Conservation (phyloP, 1,140 invertebrate species). For the Orchesella cincta region DNA sequence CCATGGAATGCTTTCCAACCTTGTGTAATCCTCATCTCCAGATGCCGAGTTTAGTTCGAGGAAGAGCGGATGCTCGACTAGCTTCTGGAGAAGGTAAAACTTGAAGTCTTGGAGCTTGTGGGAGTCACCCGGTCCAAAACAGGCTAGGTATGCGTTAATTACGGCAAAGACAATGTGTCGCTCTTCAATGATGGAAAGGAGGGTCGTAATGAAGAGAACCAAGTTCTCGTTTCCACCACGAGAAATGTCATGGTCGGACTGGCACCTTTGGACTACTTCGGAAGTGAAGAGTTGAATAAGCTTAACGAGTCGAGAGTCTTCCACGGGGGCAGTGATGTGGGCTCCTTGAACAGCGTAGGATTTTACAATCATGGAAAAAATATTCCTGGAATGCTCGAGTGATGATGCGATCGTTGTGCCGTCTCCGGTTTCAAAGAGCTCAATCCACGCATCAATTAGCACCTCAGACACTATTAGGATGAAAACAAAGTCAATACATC, state of each 20-base stretch:
- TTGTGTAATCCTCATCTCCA: slow-evolving; percentile 47
- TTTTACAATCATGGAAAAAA: slow-evolving; percentile 49
- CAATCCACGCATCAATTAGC: slow-evolving; percentile 48
- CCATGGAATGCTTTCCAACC: slow-evolving; percentile 47
- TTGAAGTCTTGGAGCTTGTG: slow-evolving; percentile 50
- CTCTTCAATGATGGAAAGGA: slow-evolving; percentile 43
- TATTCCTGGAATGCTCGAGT: slow-evolving; percentile 44
- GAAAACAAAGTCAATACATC: too few relatives aligned
- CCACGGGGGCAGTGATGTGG: slow-evolving; percentile 29
- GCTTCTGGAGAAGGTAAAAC: slow-evolving; percentile 42
- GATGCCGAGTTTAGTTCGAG: slow-evolving; percentile 44
- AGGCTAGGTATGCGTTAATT: slow-evolving; percentile 48
- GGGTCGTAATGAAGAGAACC: slow-evolving; percentile 36
- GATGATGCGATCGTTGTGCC: slow-evolving; percentile 48
- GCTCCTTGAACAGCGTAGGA: slow-evolving; percentile 50
- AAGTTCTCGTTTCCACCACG: slow-evolving; percentile 45
- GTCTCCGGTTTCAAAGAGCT: slow-evolving; percentile 50
- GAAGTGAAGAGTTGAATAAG: slow-evolving; percentile 45
- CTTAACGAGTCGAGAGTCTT: slow-evolving; percentile 48
- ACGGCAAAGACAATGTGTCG: slow-evolving; percentile 47
- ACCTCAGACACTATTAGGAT: slow-evolving; percentile 48
- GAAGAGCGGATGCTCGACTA: slow-evolving; percentile 48
- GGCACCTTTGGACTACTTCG: slow-evolving; percentile 47
- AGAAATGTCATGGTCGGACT: slow-evolving; percentile 44
- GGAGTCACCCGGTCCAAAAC: slow-evolving; percentile 50